Percentiles rank a stretch among this genome's conserved stretches.
These are phyloP conservation scores for Aphrophora alni DNA, from an alignment of 2,888 invertebrate species.

Conservation along the genomic window DNA sequence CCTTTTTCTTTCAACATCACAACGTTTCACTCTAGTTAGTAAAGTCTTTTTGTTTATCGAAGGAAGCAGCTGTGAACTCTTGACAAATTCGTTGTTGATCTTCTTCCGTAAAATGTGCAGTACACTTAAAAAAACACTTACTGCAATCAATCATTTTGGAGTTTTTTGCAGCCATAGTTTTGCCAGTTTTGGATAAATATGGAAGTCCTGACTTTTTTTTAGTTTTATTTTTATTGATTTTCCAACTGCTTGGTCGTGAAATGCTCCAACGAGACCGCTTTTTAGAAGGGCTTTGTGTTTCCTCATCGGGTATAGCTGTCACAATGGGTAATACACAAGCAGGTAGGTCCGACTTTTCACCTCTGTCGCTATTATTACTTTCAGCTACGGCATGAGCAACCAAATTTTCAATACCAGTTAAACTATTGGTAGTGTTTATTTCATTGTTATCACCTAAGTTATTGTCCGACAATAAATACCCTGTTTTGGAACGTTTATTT, in stretches of 20 bases:
- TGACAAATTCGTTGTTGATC: constrained; percentile 14
- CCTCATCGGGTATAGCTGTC: constrained; percentile 7
- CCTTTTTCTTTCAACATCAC: constrained; percentile 17
- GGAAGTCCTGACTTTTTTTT: neutral
- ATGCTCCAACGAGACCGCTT: neutral
- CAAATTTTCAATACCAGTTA: too few species aligned
- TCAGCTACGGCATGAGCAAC: too few species aligned
- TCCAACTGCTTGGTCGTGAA: constrained; percentile 12
- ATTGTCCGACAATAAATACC: too few species aligned
- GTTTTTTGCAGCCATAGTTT: constrained; percentile 4
- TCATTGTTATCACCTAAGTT: too few species aligned
- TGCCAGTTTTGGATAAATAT: constrained; percentile 18
- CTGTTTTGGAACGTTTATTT: too few species aligned
- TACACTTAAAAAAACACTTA: constrained; percentile 27
- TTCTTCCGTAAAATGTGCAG: constrained; percentile 14
- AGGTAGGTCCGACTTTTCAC: too few species aligned
- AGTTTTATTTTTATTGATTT: neutral
- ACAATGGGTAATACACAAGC: too few species aligned
- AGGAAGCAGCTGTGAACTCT: constrained; percentile 11
- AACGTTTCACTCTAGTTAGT: constrained; percentile 11
- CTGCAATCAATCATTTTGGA: constrained; percentile 14
- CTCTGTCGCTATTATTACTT: too few species aligned
- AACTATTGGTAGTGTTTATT: too few species aligned
- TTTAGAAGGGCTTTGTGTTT: neutral
- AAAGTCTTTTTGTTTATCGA: constrained; percentile 24